Evolutionary conservation across 2,888 invertebrate species (phyloP), one percentile per base, ranked within the genome.

Genomic region (Isotomurus palustris): DNA sequence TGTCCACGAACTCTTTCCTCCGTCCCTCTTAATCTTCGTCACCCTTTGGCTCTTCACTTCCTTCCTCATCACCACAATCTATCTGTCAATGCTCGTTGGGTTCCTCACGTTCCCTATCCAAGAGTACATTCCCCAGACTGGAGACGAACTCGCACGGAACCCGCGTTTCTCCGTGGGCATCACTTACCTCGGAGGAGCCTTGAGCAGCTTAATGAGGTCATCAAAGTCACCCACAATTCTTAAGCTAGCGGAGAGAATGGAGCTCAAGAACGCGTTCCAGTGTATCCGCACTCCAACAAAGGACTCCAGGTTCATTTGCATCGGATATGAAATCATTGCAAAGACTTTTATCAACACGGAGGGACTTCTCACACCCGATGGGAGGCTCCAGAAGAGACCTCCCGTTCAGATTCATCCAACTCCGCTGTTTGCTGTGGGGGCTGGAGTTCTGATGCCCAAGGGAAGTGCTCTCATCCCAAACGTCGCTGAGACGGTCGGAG

Each of bases 121-220:
- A 21, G 55, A 56, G 8, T 28, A 29, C 4, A 32, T 48, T 14
- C 59, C 59, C 2, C 6, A 1, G 10, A 52, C 22, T 8, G 45
- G 47, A 48, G 52, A 60, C 28, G 52, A 60, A 17, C 25, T 60
- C 3, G 55, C 56, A 3, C 19, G 4, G n/a, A 25, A 25, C 3
- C 45, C 50, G 21, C 35, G 44, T 35, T 56, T 52, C 29, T 5
- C 1, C 10, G 48, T 53, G 21, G 55, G 52, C 25, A 45, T 60
- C 36, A 51, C 55, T 24, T 60, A 56, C 24, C 45, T 60, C 25
- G 59, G 59, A 14, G 56, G 56, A 14, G 59, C 52, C 2, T 50
- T 45, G 4, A 52, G 41, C 43, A 43, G 51, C 12, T 52, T 45
- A 29, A 48, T 60, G 14, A 52, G 45, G 25, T 48, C 29, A 12